These are phyloP conservation scores for Peromyscus californicus DNA, from an alignment of 2,113 vertebrate species.

Conservation along the genomic window DNA sequence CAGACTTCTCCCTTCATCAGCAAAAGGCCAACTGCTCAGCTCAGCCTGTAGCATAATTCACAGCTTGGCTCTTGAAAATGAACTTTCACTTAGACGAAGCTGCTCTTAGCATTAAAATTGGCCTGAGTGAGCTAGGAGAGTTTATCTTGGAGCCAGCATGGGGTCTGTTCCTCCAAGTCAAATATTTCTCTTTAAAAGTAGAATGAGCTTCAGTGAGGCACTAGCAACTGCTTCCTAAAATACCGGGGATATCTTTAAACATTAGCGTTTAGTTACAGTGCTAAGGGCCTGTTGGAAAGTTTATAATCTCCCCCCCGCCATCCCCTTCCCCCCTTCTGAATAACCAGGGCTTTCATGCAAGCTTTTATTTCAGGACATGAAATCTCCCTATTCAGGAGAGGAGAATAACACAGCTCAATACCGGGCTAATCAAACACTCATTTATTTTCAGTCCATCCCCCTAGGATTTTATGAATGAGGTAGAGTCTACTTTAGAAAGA, in stretches of 20 bases:
- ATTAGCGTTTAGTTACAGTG: conserved; percentile 85
- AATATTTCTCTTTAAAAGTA: conserved; percentile 90
- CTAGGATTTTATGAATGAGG: conserved; percentile 48
- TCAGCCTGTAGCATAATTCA: conserved; percentile 80
- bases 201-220: conserved; percentile 86
- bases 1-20: conserved; percentile 83
- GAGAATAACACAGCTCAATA: conserved; percentile 28
- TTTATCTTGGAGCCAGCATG: conserved; percentile 88
- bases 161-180: conserved; percentile 88
- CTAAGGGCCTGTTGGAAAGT: conserved; percentile 84
- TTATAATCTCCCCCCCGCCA: conserved; percentile 64
- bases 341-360: conserved; percentile 74
- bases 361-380: conserved; percentile 43
- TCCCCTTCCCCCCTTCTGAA: conserved; percentile 26
- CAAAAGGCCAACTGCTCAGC: conserved; percentile 85
- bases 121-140: conserved; percentile 86
- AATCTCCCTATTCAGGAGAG: conserved; percentile 44
- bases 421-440: conserved; percentile 48
- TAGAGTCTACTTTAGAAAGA: neutral
- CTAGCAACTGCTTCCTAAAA: conserved; percentile 87
- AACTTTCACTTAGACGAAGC: conserved; percentile 85
- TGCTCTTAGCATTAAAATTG: conserved; percentile 87
- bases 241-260: conserved; percentile 86
- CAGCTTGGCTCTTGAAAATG: conserved; percentile 85
- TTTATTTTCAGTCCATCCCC: conserved; percentile 52